Evolutionary conservation across 2,113 vertebrate genomes (phyloP).

Genomic region (Neotragus moschatus): DNA sequence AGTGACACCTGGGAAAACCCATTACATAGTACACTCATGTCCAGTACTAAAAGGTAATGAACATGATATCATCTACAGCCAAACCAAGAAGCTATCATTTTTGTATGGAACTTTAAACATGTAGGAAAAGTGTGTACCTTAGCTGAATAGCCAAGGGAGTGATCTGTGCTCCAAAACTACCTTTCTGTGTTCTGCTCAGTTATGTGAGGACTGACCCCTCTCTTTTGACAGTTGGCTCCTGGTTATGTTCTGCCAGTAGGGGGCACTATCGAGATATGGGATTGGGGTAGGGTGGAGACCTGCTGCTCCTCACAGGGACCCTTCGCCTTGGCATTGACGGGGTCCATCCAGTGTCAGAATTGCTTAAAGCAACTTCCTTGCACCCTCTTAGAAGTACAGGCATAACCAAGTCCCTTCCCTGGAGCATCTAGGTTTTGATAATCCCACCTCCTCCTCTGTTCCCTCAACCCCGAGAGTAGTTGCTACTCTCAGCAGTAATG

Average conservation of each 20-base stretch:
- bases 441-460: background rate
- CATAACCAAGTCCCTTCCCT: too few relatives aligned
- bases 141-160: background rate
- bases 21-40: background rate
- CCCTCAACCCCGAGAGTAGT: background rate
- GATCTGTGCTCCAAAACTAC: background rate
- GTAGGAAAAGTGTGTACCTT: background rate
- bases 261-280: background rate
- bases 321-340: background rate
- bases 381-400: too few relatives aligned
- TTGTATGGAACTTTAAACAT: background rate
- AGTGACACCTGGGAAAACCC: background rate
- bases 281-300: rapidly evolving
- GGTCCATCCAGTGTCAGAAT: rapidly evolving
- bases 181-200: background rate
- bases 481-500: background rate
- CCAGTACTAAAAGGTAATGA: background rate
- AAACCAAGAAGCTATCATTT: background rate
- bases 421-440: background rate
- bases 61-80: background rate
- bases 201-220: background rate
- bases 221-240: background rate
- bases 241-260: background rate
- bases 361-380: background rate
- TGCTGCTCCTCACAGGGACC: background rate